phyloP scores from a whole-genome alignment of 2,797 vertebrate genomes.

The Hoplostethus atlanticus region DNA sequence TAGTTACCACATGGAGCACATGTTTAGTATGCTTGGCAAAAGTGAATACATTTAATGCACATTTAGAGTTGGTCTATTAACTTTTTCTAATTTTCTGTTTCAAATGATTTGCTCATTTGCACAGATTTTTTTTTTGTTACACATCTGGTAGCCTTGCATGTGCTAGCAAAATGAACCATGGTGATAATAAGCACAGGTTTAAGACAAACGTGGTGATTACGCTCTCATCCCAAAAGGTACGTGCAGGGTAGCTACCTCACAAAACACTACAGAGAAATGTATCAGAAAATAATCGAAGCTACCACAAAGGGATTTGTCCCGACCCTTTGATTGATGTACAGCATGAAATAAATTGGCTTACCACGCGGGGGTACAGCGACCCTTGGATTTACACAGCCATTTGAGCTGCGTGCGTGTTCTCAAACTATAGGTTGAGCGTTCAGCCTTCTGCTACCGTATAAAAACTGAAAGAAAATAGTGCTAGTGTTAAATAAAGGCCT shows the following conservation, averaged over 20 bases:
- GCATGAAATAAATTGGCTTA: not conserved
- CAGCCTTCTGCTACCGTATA: slow-evolving; percentile 41
- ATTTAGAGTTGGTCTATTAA: slow-evolving; percentile 68
- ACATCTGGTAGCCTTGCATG: slow-evolving; percentile 55
- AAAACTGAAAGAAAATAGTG: slow-evolving; percentile 60
- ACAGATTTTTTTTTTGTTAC: slow-evolving; percentile 21
- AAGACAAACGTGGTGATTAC: slow-evolving; percentile 30
- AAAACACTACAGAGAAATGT: no score
- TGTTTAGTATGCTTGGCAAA: slow-evolving; percentile 33
- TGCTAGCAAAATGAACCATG: slow-evolving; percentile 44
- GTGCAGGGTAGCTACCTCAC: not conserved
- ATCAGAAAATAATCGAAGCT: not conserved
- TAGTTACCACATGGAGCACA: slow-evolving; percentile 34
- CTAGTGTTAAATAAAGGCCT: slow-evolving; percentile 79
- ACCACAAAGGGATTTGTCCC: not conserved
- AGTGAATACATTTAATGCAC: slow-evolving; percentile 61
- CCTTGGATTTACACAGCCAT: slow-evolving; percentile 8
- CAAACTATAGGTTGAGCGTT: slow-evolving; percentile 27
- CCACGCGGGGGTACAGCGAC: not conserved
- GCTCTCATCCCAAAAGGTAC: not conserved
- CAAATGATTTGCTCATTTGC: slow-evolving; percentile 47
- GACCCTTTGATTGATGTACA: not conserved
- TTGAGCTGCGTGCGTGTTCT: not conserved
- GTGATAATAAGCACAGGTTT: slow-evolving; percentile 29
- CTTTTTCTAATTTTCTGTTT: slow-evolving; percentile 61